These are phyloP conservation scores for Cyprinodon diabolis DNA, from an alignment of 2,797 vertebrate genomes.

Conservation along the genomic window DNA sequence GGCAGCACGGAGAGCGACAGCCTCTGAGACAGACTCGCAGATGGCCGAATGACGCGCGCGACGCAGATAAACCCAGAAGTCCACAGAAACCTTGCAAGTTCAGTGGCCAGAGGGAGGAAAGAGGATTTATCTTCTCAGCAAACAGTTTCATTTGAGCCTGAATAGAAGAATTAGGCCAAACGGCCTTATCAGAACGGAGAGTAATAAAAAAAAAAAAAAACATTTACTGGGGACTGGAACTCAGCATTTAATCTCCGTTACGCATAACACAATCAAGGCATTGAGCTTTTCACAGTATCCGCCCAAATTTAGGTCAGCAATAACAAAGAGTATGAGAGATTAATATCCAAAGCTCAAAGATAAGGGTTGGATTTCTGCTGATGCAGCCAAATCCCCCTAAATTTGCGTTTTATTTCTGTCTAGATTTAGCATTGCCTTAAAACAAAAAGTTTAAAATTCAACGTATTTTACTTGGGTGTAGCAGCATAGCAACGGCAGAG, in stretches of 20 bases:
- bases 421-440: neutral
- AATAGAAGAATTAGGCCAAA: slow-evolving; percentile 68
- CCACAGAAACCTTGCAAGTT: slow-evolving; percentile 39
- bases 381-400: neutral
- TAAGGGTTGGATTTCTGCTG: neutral
- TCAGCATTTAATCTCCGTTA: slow-evolving; percentile 41
- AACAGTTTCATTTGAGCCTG: slow-evolving; percentile 61
- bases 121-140: slow-evolving; percentile 57
- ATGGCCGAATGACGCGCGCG: slow-evolving; percentile 68
- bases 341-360: neutral
- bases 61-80: slow-evolving; percentile 57
- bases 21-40: slow-evolving; percentile 62
- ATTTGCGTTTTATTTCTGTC: neutral
- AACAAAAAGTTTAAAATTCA: neutral
- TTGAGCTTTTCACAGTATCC: slow-evolving; percentile 8
- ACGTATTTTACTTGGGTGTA: too few relatives aligned
- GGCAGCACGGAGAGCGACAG: slow-evolving; percentile 46
- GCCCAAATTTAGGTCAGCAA: neutral
- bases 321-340: neutral
- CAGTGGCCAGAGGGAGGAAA: neutral
- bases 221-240: slow-evolving; percentile 33
- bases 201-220: neutral
- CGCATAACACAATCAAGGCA: slow-evolving; percentile 30
- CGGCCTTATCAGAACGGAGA: slow-evolving; percentile 38
- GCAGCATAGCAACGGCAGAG: neutral